Evolutionary conservation across 2,888 invertebrate species (phyloP).

Genomic region (Ichneumoninae sp.): DNA sequence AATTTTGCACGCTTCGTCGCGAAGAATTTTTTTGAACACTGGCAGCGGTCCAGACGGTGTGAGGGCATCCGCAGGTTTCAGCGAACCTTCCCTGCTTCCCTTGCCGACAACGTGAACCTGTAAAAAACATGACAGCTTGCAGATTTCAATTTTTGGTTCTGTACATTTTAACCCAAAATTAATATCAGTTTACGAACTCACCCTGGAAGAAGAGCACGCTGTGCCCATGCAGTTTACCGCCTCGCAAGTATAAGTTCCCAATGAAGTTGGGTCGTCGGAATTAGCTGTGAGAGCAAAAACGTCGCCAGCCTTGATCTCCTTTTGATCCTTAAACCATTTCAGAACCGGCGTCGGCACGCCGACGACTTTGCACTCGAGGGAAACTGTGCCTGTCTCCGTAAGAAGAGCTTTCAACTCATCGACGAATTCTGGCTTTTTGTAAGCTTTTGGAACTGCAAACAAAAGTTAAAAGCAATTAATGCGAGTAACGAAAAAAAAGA

Average conservation of each 20-base stretch:
- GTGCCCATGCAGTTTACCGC: constrained; percentile 95
- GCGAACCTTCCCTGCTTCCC: constrained; percentile 89
- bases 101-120: constrained; percentile 92
- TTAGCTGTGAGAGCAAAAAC: constrained; percentile 94
- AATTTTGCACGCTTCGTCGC: constrained; percentile 91
- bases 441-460: constrained; percentile 92
- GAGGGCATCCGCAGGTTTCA: constrained; percentile 88
- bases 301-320: constrained; percentile 95
- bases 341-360: constrained; percentile 94
- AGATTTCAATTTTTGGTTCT: neutral
- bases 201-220: constrained; percentile 92
- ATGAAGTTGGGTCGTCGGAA: constrained; percentile 92
- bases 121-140: neutral
- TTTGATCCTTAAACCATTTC: constrained; percentile 93
- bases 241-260: constrained; percentile 95
- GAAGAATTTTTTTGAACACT: constrained; percentile 90
- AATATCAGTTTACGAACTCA: constrained; percentile 58
- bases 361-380: constrained; percentile 95
- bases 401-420: constrained; percentile 93
- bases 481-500: neutral
- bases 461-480: neutral
- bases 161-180: neutral
- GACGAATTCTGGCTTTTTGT: constrained; percentile 94
- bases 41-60: constrained; percentile 90
- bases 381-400: constrained; percentile 95